phyloP scores from a whole-genome alignment of 2,113 vertebrate species.

The Rhadina sibilatrix region DNA sequence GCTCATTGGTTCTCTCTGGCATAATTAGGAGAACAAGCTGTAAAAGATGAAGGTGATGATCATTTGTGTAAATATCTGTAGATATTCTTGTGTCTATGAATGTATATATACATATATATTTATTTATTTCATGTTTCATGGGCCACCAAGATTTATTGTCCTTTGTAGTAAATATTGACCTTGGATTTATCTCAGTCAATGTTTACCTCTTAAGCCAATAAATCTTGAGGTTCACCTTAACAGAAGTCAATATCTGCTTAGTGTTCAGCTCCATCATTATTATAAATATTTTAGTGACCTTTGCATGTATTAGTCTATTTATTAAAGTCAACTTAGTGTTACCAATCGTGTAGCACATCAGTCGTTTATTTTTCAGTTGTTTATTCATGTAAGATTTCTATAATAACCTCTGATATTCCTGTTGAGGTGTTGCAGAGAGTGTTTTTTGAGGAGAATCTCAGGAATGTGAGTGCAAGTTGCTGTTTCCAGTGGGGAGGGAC shows the following conservation, averaged over 20 bases:
- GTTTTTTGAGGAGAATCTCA: not conserved
- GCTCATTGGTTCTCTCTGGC: not conserved
- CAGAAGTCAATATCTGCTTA: conserved; percentile 80
- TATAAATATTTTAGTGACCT: conserved; percentile 70
- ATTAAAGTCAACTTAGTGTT: conserved; percentile 10
- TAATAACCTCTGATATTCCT: not conserved
- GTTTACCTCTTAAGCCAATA: conserved; percentile 74
- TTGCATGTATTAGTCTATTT: conserved; percentile 55
- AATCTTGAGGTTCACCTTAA: conserved; percentile 78
- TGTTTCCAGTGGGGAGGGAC: not conserved
- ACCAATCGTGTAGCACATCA: not conserved
- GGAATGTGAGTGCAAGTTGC: not conserved
- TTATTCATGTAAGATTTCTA: not conserved
- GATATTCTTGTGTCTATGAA: not conserved
- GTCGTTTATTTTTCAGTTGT: not conserved
- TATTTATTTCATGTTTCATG: conserved; percentile 61
- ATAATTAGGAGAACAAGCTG: not conserved
- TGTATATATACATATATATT: conserved; percentile 44
- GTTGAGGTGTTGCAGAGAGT: not conserved
- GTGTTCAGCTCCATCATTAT: conserved; percentile 63
- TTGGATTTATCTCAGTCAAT: conserved; percentile 74
- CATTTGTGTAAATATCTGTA: not conserved
- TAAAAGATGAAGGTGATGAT: not conserved
- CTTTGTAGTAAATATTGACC: conserved; percentile 77
- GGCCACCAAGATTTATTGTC: conserved; percentile 73